Evolutionary conservation across 2,888 invertebrate species (phyloP), one percentile per base, ranked within the genome.

Genomic region (Bombylius major): DNA sequence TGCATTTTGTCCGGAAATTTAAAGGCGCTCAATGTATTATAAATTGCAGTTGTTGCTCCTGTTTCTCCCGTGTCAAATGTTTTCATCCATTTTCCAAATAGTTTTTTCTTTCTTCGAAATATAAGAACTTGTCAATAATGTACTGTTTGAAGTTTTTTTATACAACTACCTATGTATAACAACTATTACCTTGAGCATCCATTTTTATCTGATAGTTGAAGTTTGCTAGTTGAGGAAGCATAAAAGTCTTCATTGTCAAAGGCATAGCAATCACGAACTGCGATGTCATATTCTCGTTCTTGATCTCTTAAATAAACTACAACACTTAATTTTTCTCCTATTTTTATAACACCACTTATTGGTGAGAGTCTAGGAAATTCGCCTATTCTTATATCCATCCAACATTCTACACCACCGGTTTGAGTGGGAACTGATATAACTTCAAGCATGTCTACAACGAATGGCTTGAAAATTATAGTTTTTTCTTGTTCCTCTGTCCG

Each of bases 361-460:
- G 83, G 81, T 61, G 78, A 73, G 67, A 83, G 83, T 63, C 83
- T 81, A 34, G 87, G 87, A 69, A 81, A 86, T 61, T 78, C 76
- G 65, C 86, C 86, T 62, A 78, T 78, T 64, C 83, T 83, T 58
- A 86, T 84, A 62, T 86, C 86, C 86, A 87, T 86, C 85, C 86
- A 87, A 70, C 84, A 85, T 63, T 86, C 82, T 1, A 86, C 79
- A 1, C 81, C 79, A 5, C 83, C 82, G 13, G 78, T 79, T 0
- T 80, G 77, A 1, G 83, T 82, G 32, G 82, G 80, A 0, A 85
- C 83, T 0, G 82, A 80, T 4, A 84, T 78, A 0, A 84, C 81
- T 63, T 84, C 83, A 33, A 84, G 69, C 83, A 84, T 84, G 61
- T 84, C 83, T 1, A 81, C 84, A 68, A 82, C 80, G 64, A 85